Percentiles rank a stretch among this genome's conserved stretches.
These are phyloP conservation scores for Denticeps clupeoides DNA, from an alignment of 2,797 vertebrate species.

Conservation along the genomic window DNA sequence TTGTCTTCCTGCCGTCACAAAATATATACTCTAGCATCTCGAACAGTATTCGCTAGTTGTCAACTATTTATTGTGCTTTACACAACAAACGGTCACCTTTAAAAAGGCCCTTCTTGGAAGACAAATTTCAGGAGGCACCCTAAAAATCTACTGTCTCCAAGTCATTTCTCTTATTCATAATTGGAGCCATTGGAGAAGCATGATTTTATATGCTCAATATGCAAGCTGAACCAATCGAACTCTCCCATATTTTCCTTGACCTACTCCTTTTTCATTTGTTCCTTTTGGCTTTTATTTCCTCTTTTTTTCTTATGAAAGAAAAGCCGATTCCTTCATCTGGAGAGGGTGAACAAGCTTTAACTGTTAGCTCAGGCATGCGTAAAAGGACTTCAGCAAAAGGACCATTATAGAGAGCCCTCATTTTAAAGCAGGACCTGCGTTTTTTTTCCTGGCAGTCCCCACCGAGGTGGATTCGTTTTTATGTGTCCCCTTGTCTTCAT, in stretches of 20 bases:
- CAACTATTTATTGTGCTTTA: slow-evolving; percentile 74
- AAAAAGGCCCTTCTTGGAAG: too few relatives aligned
- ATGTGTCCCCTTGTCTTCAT: slow-evolving; percentile 22
- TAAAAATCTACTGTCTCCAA: slow-evolving; percentile 51
- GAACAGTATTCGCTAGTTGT: slow-evolving; percentile 68
- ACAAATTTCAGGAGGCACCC: slow-evolving; percentile 55
- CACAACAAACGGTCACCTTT: slow-evolving; percentile 61
- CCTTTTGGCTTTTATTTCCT: slow-evolving; percentile 36
- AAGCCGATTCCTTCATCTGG: slow-evolving; percentile 37
- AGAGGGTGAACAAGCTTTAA: slow-evolving; percentile 63
- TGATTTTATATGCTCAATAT: slow-evolving; percentile 59
- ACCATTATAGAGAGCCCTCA: slow-evolving; percentile 61
- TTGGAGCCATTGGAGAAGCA: slow-evolving; percentile 50
- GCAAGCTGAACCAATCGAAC: slow-evolving; percentile 49
- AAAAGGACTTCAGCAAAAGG: slow-evolving; percentile 59
- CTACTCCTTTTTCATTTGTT: slow-evolving; percentile 36
- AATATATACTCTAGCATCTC: slow-evolving; percentile 76
- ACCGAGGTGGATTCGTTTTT: slow-evolving; percentile 31
- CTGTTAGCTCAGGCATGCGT: slow-evolving; percentile 67
- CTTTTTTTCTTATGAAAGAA: slow-evolving; percentile 29
- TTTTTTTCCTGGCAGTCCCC: slow-evolving; percentile 39
- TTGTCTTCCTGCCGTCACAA: slow-evolving; percentile 86
- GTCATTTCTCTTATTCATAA: slow-evolving; percentile 46
- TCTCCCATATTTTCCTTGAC: slow-evolving; percentile 35
- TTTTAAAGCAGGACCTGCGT: slow-evolving; percentile 31